phyloP scores from a whole-genome alignment of 2,888 invertebrate genomes.

The Nineta flava region DNA sequence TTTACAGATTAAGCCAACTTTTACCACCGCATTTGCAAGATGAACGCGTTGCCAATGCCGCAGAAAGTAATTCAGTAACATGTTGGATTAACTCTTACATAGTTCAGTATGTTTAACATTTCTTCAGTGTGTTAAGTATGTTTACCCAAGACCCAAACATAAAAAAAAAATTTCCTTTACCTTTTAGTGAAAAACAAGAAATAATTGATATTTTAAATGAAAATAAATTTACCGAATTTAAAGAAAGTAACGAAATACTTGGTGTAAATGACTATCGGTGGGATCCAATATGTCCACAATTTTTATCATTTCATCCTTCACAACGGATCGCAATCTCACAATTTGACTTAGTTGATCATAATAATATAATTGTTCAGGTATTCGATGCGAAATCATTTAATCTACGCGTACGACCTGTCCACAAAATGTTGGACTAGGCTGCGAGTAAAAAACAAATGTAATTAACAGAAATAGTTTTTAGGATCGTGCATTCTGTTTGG shows the following conservation, averaged over 20 bases:
- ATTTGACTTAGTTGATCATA: slow-evolving; percentile 35
- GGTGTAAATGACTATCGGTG: slow-evolving; percentile 21
- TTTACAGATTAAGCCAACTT: slow-evolving; percentile 39
- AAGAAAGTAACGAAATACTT: slow-evolving; percentile 15
- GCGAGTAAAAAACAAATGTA: too few species aligned
- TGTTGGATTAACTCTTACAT: slow-evolving; percentile 71
- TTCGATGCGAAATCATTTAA: neutral
- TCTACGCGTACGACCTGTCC: too few species aligned
- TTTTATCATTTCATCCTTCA: slow-evolving; percentile 35
- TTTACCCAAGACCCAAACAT: neutral
- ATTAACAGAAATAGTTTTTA: slow-evolving; percentile 21
- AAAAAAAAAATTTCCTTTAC: neutral
- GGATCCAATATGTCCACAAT: slow-evolving; percentile 33
- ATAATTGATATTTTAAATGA: slow-evolving; percentile 18
- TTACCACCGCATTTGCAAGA: slow-evolving; percentile 57
- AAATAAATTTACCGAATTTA: slow-evolving; percentile 16
- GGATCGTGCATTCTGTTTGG: slow-evolving; percentile 69
- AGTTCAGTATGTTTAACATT: slow-evolving; percentile 34
- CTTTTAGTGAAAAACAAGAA: slow-evolving; percentile 15
- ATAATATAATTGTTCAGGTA: slow-evolving; percentile 41
- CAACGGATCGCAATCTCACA: slow-evolving; percentile 36
- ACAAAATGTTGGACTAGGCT: too few species aligned
- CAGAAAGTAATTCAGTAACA: slow-evolving; percentile 37
- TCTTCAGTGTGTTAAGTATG: neutral
- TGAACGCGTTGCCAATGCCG: slow-evolving; percentile 42